Base-by-base conservation (phyloP, 2,888 invertebrate genomes). In the Tillus elongatus region DNA sequence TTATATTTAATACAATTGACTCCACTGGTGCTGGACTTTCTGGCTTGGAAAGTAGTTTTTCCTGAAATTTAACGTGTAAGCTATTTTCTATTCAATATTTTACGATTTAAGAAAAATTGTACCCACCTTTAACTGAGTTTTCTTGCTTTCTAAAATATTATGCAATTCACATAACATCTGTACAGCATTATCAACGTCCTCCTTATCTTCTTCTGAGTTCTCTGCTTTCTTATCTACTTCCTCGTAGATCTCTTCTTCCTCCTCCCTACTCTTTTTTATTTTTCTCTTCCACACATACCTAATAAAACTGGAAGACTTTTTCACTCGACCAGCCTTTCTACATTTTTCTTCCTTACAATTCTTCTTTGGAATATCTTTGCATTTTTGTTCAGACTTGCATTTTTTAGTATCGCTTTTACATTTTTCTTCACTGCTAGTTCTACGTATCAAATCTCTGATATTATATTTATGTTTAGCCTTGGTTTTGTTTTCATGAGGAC, bases 91-190 rank as follows among this genome's bases (percentile, higher is more conserved):
- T n/a, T n/a, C n/a, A n/a, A n/a, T n/a, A n/a, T n/a, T n/a, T n/a
- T n/a, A n/a, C n/a, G n/a, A n/a, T n/a, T n/a, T n/a, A n/a, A n/a
- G n/a, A n/a, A n/a, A n/a, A n/a, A n/a, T n/a, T n/a, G n/a, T n/a
- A n/a, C n/a, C n/a, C n/a, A n/a, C n/a, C n/a, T n/a, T n/a, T n/a
- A n/a, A n/a, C n/a, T n/a, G n/a, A n/a, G n/a, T n/a, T 40, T 53
- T 54, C 38, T 58, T 53, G 9, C 39, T 42, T 40, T 57, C 54
- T 16, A 61, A 44, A 19, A 58, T 55, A 37, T 54, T 47, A 27
- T 60, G 57, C 28, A 61, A 39, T 29, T 58, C 57, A 2, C 45
- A 43, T n/a, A 60, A 33, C 46, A 57, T 51, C 35, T 52, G 44
- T n/a, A 52, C 28, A 1, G 53, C 41, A 12, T 37, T 41, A 1